These are phyloP conservation scores for Phrynocephalus versicolor DNA, from an alignment of 2,113 vertebrate species.

Conservation along the genomic window DNA sequence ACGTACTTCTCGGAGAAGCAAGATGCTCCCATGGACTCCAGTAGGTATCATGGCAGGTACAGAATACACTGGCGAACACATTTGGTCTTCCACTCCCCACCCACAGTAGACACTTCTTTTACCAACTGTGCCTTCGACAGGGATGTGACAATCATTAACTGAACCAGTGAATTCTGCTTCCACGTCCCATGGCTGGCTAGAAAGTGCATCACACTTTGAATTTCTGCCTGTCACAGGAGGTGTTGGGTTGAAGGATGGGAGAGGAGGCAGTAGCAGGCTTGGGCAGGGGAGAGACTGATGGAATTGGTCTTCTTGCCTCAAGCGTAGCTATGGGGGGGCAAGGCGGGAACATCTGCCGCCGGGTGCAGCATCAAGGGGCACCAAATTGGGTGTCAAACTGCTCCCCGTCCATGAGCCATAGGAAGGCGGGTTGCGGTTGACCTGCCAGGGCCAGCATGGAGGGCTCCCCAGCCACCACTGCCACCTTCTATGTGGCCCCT, in stretches of 20 bases:
- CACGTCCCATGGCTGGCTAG: not conserved
- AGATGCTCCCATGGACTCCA: not conserved
- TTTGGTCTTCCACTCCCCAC: not conserved
- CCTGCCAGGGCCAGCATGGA: too few species aligned
- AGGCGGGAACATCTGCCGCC: too few species aligned
- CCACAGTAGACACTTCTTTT: constrained; percentile 8
- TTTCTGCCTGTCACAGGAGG: not conserved
- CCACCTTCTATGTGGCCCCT: too few species aligned
- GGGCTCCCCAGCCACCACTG: too few species aligned
- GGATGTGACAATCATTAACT: not conserved
- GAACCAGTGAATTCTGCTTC: not conserved
- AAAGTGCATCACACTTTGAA: not conserved
- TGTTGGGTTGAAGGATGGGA: not conserved
- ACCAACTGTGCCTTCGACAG: constrained; percentile 12
- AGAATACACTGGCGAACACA: constrained; percentile 12
- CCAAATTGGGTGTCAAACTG: too few species aligned
- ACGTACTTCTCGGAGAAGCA: not conserved
- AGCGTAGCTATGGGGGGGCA: too few species aligned
- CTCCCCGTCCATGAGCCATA: too few species aligned
- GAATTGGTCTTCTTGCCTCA: not conserved
- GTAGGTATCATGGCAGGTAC: not conserved
- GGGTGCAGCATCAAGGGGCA: too few species aligned
- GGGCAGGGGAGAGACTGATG: not conserved
- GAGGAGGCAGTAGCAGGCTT: not conserved
- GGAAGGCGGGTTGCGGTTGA: too few species aligned